phyloP scores from a whole-genome alignment of 2,113 vertebrate species.

The Toxotes jaculatrix region DNA sequence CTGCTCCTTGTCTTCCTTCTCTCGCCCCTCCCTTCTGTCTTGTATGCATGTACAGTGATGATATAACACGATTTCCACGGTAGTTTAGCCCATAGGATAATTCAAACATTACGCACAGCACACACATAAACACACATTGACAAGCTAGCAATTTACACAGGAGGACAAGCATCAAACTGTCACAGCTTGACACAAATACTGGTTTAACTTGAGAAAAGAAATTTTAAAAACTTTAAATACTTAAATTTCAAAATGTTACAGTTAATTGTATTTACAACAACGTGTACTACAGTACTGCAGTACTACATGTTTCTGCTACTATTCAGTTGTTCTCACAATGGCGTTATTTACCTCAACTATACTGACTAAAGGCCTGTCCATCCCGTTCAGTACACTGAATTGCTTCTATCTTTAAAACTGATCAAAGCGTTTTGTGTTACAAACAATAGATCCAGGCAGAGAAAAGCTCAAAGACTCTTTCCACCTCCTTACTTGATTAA shows the following conservation, averaged over 20 bases:
- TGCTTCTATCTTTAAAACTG: neutral
- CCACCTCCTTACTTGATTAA: constrained; percentile 47
- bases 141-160: neutral
- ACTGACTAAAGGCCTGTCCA: neutral
- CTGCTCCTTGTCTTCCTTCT: constrained; percentile 28
- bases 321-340: neutral
- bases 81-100: constrained; percentile 29
- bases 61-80: constrained; percentile 48
- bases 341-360: neutral
- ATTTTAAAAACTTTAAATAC: neutral
- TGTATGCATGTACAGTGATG: constrained; percentile 32
- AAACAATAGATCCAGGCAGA: constrained; percentile 43
- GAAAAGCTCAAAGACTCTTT: constrained; percentile 17
- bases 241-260: neutral
- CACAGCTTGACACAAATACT: neutral
- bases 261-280: neutral
- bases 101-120: constrained; percentile 25
- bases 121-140: neutral
- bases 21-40: constrained; percentile 29
- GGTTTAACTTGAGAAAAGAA: neutral
- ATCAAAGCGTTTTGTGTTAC: constrained; percentile 40
- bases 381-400: neutral
- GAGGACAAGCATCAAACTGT: neutral
- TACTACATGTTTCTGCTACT: neutral
- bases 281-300: neutral